These are phyloP conservation scores for Apus apus DNA, from an alignment of 2,113 vertebrate species.

Conservation along the genomic window DNA sequence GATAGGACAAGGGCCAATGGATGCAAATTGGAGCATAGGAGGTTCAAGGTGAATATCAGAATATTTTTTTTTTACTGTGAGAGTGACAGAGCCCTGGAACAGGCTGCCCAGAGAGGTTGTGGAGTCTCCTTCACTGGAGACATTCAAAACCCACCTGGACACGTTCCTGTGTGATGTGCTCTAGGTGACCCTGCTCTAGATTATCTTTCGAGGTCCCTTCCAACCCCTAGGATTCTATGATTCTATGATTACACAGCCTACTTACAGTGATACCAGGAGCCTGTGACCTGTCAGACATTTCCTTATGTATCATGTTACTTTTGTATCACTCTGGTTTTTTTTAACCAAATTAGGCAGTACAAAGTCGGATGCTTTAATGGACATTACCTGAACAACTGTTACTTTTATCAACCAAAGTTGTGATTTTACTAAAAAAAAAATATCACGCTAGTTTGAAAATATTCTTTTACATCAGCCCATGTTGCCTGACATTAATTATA, in stretches of 20 bases:
- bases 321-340: not conserved
- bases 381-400: not conserved
- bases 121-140: too few relatives aligned
- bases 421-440: not conserved
- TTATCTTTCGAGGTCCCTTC: too few relatives aligned
- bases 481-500: not conserved
- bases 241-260: not conserved
- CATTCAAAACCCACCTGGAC: too few relatives aligned
- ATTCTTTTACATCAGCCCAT: not conserved
- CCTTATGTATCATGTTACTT: not conserved
- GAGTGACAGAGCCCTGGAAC: too few relatives aligned
- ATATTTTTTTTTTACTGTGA: too few relatives aligned
- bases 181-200: too few relatives aligned
- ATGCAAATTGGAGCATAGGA: too few relatives aligned
- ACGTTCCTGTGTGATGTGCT: too few relatives aligned
- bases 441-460: not conserved
- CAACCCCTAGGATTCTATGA: too few relatives aligned
- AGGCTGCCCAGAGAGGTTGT: too few relatives aligned
- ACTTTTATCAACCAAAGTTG: not conserved
- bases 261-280: not conserved
- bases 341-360: not conserved
- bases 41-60: too few relatives aligned
- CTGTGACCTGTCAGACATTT: not conserved
- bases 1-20: too few relatives aligned
- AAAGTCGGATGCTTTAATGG: not conserved